Percentiles rank a stretch among this genome's conserved stretches.
These are phyloP conservation scores for Hybos culiciformis DNA, from an alignment of 2,888 invertebrate species.

Conservation along the genomic window DNA sequence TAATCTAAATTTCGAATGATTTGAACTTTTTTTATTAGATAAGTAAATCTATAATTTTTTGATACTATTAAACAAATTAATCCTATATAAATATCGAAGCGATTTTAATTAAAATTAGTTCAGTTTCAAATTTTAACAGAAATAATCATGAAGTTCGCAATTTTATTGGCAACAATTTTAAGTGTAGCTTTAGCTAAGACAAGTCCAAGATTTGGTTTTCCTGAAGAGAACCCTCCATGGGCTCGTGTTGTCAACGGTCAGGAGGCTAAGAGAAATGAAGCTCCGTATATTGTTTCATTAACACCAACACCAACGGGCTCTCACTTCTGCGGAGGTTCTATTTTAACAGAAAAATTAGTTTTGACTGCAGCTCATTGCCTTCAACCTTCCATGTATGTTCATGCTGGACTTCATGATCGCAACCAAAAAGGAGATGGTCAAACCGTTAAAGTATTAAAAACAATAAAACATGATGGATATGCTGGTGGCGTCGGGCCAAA, in stretches of 20 bases:
- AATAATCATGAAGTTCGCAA: constrained; percentile 24
- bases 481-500: constrained; percentile 34
- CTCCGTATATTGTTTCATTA: constrained; percentile 36
- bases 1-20: no score
- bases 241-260: constrained; percentile 29
- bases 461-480: constrained; percentile 26
- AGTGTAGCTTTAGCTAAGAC: not conserved
- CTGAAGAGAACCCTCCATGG: not conserved
- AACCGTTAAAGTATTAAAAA: constrained; percentile 19
- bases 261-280: constrained; percentile 28
- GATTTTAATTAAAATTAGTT: constrained; percentile 5
- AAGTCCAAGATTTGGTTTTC: not conserved
- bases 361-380: constrained; percentile 35
- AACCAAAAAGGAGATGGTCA: constrained; percentile 19
- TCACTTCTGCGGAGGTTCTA: constrained; percentile 34
- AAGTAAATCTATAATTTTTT: no score
- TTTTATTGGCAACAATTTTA: not conserved
- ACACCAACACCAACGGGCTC: constrained; percentile 11
- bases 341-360: constrained; percentile 24
- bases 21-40: no score
- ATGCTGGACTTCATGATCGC: constrained; percentile 33
- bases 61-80: no score
- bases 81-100: no score
- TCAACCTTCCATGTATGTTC: constrained; percentile 23
- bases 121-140: no score